These are phyloP conservation scores for Zaprionus africanus DNA, from an alignment of 1,140 invertebrate genomes.

Conservation along the genomic window DNA sequence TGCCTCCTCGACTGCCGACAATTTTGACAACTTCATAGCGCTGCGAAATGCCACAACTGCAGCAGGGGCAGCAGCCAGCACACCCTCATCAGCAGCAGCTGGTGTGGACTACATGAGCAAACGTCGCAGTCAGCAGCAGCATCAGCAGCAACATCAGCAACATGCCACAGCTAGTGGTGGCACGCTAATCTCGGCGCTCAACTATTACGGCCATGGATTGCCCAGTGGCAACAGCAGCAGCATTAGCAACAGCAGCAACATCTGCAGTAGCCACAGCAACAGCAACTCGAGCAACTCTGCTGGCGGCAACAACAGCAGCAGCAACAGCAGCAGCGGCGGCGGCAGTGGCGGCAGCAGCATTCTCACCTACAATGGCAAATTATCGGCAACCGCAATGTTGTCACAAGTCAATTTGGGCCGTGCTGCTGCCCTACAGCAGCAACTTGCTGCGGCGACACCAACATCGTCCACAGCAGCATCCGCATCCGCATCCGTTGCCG, in stretches of 20 bases:
- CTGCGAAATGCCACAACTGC: conserved; percentile 63
- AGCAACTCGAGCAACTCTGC: conserved; percentile 22
- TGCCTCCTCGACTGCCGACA: conserved; percentile 77
- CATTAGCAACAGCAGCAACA: conserved; percentile 35
- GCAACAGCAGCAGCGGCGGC: conserved; percentile 33
- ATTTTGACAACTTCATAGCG: conserved; percentile 80
- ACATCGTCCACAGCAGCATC: conserved; percentile 25
- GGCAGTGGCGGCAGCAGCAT: conserved; percentile 29
- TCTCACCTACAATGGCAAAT: conserved; percentile 75
- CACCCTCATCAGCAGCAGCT: conserved; percentile 8
- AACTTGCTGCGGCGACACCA: conserved; percentile 31
- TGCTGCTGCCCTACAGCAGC: conserved; percentile 51
- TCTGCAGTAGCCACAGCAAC: conserved; percentile 33
- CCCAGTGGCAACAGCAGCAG: conserved; percentile 31
- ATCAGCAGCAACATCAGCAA: conserved; percentile 40
- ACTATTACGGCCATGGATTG: conserved; percentile 70
- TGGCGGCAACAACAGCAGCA: too few relatives aligned
- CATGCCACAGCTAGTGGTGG: conserved; percentile 22
- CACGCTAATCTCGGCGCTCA: conserved; percentile 68
- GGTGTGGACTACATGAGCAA: conserved; percentile 52
- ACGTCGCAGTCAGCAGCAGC: conserved; percentile 46
- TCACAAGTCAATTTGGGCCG: conserved; percentile 75
- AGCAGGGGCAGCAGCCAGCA: conserved; percentile 21
- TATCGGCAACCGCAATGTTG: conserved; percentile 79
- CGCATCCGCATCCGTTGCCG: conserved; percentile 31